Conservation (phyloP, 2,888 invertebrate genomes). For the Hesperia comma region DNA sequence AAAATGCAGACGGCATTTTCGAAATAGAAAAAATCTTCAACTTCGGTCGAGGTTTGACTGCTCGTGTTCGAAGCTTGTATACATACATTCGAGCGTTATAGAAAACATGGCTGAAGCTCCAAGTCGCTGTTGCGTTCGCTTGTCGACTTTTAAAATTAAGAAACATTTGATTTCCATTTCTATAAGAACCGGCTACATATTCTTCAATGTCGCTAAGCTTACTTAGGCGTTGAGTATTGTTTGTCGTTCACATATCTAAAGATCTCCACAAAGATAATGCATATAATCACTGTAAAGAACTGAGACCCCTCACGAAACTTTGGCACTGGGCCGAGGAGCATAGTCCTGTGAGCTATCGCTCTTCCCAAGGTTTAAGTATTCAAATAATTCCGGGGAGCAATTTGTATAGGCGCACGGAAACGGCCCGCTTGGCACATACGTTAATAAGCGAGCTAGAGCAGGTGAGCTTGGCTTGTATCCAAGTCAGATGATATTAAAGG, state of each 20-base stretch:
- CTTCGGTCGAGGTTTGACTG: too few relatives aligned
- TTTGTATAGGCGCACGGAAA: conserved; percentile 35
- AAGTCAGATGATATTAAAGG: conserved; percentile 48
- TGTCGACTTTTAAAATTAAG: too few relatives aligned
- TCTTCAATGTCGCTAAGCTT: background rate
- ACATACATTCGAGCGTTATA: too few relatives aligned
- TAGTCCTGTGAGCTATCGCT: conserved; percentile 31
- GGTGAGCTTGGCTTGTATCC: conserved; percentile 48
- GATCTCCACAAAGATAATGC: conserved; percentile 29
- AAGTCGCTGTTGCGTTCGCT: too few relatives aligned
- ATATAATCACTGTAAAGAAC: conserved; percentile 42
- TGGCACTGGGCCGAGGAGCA: conserved; percentile 41
- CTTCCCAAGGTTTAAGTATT: conserved; percentile 37
- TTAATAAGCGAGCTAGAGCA: conserved; percentile 47
- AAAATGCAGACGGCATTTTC: too few relatives aligned
- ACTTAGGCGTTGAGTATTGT: conserved; percentile 5
- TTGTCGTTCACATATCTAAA: conserved; percentile 10
- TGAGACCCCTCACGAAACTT: conserved; percentile 32
- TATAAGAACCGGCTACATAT: too few relatives aligned
- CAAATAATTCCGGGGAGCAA: conserved; percentile 35
- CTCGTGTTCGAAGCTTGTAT: too few relatives aligned
- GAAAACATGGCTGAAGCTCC: too few relatives aligned
- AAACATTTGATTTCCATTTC: too few relatives aligned
- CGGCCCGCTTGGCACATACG: conserved; percentile 43
- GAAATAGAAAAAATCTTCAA: too few relatives aligned